These are phyloP conservation scores for Drosophila antonietae DNA, from an alignment of 2,888 invertebrate species.

Conservation along the genomic window DNA sequence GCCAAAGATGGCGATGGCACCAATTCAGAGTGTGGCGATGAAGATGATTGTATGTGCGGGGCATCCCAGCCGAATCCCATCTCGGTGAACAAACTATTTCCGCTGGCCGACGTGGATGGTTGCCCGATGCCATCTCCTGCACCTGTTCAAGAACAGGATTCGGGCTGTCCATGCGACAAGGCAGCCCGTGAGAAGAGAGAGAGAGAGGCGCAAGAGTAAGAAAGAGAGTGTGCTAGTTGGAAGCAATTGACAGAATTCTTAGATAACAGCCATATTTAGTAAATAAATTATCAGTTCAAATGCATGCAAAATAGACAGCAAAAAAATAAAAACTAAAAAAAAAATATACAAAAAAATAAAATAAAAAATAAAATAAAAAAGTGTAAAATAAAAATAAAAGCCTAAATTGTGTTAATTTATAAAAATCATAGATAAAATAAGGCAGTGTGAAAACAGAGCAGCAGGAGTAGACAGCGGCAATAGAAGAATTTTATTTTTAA, in stretches of 20 bases:
- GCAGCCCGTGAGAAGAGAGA: not conserved
- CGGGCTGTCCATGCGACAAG: constrained; percentile 4
- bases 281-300: constrained; percentile 10
- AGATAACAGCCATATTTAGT: not conserved
- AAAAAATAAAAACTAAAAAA: not conserved
- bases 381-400: not conserved
- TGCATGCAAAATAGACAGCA: not conserved
- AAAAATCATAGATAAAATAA: too few species aligned
- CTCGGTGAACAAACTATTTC: constrained; percentile 12
- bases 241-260: not conserved
- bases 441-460: too few species aligned
- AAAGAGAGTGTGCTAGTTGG: too few species aligned
- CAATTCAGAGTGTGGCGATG: not conserved
- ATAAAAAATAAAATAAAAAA: not conserved
- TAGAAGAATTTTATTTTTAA: too few species aligned
- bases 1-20: not conserved
- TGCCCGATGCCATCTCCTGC: not conserved
- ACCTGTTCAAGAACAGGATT: not conserved
- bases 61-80: not conserved
- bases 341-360: not conserved
- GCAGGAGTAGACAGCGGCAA: too few species aligned
- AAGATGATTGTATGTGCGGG: not conserved
- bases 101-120: constrained; percentile 7
- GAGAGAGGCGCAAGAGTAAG: not conserved
- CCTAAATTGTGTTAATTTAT: too few species aligned